A percentile compares a stretch with the other conserved stretches of the same genome.
Conservation (phyloP, 92 coral and sea anemone genomes). For the Meandrina meandrites region DNA sequence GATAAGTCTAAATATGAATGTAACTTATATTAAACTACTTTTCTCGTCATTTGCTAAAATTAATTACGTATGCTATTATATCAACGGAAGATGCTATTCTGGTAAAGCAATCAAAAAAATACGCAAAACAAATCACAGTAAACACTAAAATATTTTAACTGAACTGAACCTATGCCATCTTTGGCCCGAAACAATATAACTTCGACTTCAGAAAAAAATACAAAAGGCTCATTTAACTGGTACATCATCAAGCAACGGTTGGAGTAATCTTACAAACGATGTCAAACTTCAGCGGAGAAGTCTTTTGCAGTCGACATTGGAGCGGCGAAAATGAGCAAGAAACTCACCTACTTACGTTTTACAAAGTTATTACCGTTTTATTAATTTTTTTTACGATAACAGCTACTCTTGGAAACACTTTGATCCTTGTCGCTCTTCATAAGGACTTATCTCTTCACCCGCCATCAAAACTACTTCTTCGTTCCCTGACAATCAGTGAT, state of each 20-base stretch:
- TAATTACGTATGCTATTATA: neutral
- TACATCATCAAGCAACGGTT: neutral
- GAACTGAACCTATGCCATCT: neutral
- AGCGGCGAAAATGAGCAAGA: neutral
- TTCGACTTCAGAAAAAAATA: neutral
- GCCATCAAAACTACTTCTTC: slow-evolving; percentile 32
- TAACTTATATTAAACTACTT: neutral
- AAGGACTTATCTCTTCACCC: slow-evolving; percentile 18
- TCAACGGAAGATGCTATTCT: neutral
- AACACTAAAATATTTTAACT: neutral
- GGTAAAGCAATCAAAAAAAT: neutral
- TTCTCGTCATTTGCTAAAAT: neutral
- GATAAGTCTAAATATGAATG: neutral
- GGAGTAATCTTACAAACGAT: neutral
- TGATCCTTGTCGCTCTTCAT: slow-evolving; percentile 12
- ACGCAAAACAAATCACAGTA: neutral
- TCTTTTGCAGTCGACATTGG: slow-evolving; percentile 23
- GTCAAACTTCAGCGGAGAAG: neutral
- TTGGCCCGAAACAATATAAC: neutral
- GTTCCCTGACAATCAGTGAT: slow-evolving; percentile 19
- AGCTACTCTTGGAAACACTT: slow-evolving; percentile 9
- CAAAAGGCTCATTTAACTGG: neutral
- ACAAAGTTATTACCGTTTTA: slow-evolving; percentile 2
- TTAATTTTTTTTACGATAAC: slow-evolving; percentile 25
- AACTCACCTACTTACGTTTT: neutral